Evolutionary conservation across 2,888 invertebrate genomes (phyloP).

Genomic region (Pinctada fucata): DNA sequence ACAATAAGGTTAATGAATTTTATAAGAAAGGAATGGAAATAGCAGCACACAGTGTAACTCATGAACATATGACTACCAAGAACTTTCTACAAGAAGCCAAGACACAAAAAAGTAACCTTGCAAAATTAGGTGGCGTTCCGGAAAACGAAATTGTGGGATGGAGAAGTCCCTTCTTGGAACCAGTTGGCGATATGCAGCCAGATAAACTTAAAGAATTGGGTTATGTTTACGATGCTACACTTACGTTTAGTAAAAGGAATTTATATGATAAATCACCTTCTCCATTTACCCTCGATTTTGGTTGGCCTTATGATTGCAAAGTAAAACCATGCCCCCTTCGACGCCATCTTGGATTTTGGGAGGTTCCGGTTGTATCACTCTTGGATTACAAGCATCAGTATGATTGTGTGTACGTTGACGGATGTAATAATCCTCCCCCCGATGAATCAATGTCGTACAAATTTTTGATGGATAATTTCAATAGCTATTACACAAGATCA

Average conservation of each 20-base stretch:
- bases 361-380: constrained; percentile 80
- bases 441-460: constrained; percentile 65
- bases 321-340: constrained; percentile 68
- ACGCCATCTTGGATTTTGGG: constrained; percentile 81
- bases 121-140: constrained; percentile 77
- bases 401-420: constrained; percentile 72
- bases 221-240: constrained; percentile 66
- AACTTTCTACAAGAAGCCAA: constrained; percentile 62
- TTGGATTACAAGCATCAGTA: constrained; percentile 66
- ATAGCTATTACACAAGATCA: constrained; percentile 82
- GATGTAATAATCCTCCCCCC: constrained; percentile 66
- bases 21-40: constrained; percentile 67
- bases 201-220: constrained; percentile 56
- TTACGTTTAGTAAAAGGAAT: constrained; percentile 62
- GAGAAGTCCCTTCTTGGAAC: constrained; percentile 69
- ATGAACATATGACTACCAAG: constrained; percentile 53
- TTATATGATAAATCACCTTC: constrained; percentile 52
- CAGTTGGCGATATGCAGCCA: constrained; percentile 64
- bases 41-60: constrained; percentile 67
- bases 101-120: constrained; percentile 62
- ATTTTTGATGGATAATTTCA: constrained; percentile 87
- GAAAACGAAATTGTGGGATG: constrained; percentile 65
- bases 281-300: constrained; percentile 92
- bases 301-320: constrained; percentile 69
- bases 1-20: constrained; percentile 84